Conservation (phyloP, 1,140 invertebrate species). For the Macrosteles quadrilineatus region DNA sequence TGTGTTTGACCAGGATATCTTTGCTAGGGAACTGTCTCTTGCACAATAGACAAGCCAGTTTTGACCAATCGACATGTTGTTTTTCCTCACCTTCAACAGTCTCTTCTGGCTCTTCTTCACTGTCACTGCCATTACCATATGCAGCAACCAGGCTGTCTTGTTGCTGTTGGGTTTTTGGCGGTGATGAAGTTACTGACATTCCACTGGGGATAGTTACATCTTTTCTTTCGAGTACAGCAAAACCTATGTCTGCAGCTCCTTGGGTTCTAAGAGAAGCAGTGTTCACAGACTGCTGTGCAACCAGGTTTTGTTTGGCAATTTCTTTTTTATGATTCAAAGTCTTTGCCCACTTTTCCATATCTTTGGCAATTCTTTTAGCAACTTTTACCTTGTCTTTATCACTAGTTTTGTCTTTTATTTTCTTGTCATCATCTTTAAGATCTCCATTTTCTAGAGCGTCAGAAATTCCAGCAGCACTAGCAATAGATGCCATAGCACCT, state of each 20-base stretch:
- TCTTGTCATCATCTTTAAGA: conserved; percentile 44
- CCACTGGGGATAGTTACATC: conserved; percentile 30
- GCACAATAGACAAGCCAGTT: conserved; percentile 92
- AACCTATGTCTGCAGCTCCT: conserved; percentile 87
- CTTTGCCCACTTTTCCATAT: conserved; percentile 97
- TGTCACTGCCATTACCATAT: conserved; percentile 67
- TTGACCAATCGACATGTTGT: conserved; percentile 73
- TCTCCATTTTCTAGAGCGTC: conserved; percentile 27
- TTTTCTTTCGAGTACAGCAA: conserved; percentile 74
- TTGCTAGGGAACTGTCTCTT: conserved; percentile 91
- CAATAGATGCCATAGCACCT: conserved; percentile 38
- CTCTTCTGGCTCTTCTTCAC: conserved; percentile 58
- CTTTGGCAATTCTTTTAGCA: conserved; percentile 96
- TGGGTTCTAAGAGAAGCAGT: conserved; percentile 45
- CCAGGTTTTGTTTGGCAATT: conserved; percentile 66
- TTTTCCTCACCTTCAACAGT: conserved; percentile 36
- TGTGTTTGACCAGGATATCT: conserved; percentile 88
- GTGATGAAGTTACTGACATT: not conserved
- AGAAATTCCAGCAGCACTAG: conserved; percentile 43
- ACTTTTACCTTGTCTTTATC: conserved; percentile 70
- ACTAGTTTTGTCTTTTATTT: conserved; percentile 39
- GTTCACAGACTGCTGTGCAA: conserved; percentile 54
- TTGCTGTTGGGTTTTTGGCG: not conserved
- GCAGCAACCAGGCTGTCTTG: conserved; percentile 64
- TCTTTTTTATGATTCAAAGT: conserved; percentile 97